A percentile compares a stretch with the other conserved stretches of the same genome.
Evolutionary conservation across 2,113 vertebrate species (phyloP).

Genomic region (Rhinoderma darwinii): DNA sequence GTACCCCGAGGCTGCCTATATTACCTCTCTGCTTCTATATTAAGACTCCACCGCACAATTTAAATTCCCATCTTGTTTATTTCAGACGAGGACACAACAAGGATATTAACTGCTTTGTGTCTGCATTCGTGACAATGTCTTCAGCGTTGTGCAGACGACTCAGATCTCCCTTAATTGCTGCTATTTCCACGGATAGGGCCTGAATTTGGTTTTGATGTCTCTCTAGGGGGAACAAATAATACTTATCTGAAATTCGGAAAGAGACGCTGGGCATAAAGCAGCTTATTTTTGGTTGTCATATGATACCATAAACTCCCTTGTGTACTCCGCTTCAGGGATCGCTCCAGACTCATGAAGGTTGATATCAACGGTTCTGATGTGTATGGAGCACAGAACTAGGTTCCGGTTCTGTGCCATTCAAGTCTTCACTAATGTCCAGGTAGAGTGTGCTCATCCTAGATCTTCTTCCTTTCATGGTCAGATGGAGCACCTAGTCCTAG

Average conservation of each 20-base stretch:
- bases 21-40: slow-evolving; percentile 45
- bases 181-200: background rate
- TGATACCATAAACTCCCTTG: background rate
- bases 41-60: slow-evolving; percentile 27
- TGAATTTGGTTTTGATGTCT: background rate
- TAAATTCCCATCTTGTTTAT: slow-evolving; percentile 33
- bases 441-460: background rate
- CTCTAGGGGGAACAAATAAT: slow-evolving; percentile 20
- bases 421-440: background rate
- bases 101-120: slow-evolving; percentile 27
- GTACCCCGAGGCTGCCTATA: slow-evolving; percentile 45
- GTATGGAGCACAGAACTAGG: background rate
- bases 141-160: background rate
- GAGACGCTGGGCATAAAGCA: background rate
- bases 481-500: background rate
- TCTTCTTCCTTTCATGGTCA: background rate
- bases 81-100: slow-evolving; percentile 14
- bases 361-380: background rate
- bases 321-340: background rate
- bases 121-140: background rate
- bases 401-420: background rate
- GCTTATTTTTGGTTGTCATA: slow-evolving; percentile 25
- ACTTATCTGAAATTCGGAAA: slow-evolving; percentile 12
- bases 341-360: background rate
- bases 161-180: background rate